phyloP scores from a whole-genome alignment of 2,888 invertebrate genomes.

The Cryptocephalus primarius region DNA sequence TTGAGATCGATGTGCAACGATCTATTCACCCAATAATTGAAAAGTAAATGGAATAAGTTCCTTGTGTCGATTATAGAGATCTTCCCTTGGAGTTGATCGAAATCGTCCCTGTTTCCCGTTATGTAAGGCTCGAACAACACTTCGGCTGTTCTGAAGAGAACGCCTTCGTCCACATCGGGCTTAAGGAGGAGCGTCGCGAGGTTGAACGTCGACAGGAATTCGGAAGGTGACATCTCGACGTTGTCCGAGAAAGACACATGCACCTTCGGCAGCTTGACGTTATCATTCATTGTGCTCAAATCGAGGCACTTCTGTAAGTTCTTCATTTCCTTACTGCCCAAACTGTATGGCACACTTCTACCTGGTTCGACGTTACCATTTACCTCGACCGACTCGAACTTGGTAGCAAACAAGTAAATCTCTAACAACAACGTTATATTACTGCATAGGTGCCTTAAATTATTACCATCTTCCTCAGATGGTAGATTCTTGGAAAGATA shows the following conservation, averaged over 20 bases:
- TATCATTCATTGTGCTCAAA: conserved; percentile 37
- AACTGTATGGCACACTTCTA: conserved; percentile 21
- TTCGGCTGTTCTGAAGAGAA: conserved; percentile 34
- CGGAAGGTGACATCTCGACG: conserved; percentile 40
- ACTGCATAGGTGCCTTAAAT: conserved; percentile 24
- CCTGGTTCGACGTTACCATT: conserved; percentile 21
- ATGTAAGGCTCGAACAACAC: conserved; percentile 30
- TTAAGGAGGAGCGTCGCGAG: conserved; percentile 34
- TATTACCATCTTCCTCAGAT: conserved; percentile 15
- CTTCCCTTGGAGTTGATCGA: conserved; percentile 19
- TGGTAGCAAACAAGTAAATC: conserved; percentile 22
- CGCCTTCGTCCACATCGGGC: conserved; percentile 30
- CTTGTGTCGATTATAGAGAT: conserved; percentile 45
- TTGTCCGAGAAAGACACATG: conserved; percentile 43
- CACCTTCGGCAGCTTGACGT: conserved; percentile 32
- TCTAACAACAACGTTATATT: conserved; percentile 26
- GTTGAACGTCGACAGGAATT: conserved; percentile 46
- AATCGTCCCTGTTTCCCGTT: conserved; percentile 16
- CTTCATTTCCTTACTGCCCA: conserved; percentile 47
- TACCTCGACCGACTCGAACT: conserved; percentile 15
- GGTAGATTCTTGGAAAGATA: conserved; percentile 34
- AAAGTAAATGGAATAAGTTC: conserved; percentile 58
- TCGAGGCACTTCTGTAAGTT: conserved; percentile 54
- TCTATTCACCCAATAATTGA: conserved; percentile 61
- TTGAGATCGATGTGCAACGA: conserved; percentile 37